Base-by-base conservation (phyloP, 2,888 invertebrate genomes). In the Hylaea fasciaria region DNA sequence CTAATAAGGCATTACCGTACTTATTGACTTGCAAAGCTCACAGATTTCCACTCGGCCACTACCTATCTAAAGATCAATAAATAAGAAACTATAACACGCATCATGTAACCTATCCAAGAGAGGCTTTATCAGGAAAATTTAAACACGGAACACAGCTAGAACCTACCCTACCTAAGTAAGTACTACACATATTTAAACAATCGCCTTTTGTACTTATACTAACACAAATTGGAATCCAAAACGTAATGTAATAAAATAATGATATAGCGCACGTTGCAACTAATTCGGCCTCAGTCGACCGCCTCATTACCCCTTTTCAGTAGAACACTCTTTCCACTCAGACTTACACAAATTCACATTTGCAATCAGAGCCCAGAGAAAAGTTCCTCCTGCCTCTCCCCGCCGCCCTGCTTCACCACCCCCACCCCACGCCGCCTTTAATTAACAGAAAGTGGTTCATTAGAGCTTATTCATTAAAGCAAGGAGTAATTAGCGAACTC, bases 401-500 rank as follows among this genome's bases (percentile, higher is more conserved):
- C 28, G 28, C 40, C 40, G 70, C 65, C 63, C 51, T 67, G 62
- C 76, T 68, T 70, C 59, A 72, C 70, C 58, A 72, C 74, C 91
- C 91, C 69, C 66, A 63, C 82, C 81, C 84, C 80, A 80, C 84
- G 93, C 93, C 91, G 95, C 94, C 95, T 96, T 95, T 96, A 95
- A 96, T 96, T 96, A 95, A 95, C 95, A 95, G 95, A 96, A 95
- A 96, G 96, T 95, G 95, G 95, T 96, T 96, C 96, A 96, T 96
- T 96, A 95, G 95, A 95, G 95, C 95, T 95, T 95, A 95, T 95
- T 96, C 95, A 96, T 96, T 96, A 96, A 95, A 95, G 95, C 95
- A 95, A 95, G 95, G 95, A 95, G 95, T 95, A 96, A 96, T 96
- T 95, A 96, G 95, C 95, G 95, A 95, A 95, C 95, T 95, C 95